Evolutionary conservation across 2,797 vertebrate genomes (phyloP).

Genomic region (Anisognathus igniventris): DNA sequence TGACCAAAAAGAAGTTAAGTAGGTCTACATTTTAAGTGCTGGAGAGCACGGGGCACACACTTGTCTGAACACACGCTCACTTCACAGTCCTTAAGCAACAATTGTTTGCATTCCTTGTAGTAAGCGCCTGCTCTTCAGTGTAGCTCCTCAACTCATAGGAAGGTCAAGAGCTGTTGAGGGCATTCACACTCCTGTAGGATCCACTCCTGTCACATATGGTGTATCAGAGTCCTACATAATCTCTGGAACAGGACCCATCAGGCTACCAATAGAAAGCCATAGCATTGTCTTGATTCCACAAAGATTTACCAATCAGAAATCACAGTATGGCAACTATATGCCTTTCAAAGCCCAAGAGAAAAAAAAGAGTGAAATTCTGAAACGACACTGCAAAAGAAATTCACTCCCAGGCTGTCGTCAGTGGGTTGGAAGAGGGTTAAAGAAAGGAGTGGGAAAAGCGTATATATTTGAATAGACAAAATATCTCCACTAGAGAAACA

Average conservation of each 20-base stretch:
- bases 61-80: neutral
- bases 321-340: neutral
- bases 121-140: neutral
- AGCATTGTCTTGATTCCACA: neutral
- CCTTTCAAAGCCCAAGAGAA: neutral
- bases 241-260: neutral
- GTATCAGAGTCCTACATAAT: neutral
- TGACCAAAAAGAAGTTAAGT: neutral
- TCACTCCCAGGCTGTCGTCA: fast-evolving
- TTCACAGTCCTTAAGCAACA: neutral
- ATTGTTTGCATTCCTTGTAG: constrained; percentile 3
- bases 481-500: constrained; percentile 20
- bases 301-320: neutral
- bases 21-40: neutral
- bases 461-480: constrained; percentile 22
- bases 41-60: neutral
- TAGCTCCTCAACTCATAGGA: neutral
- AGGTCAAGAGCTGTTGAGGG: constrained; percentile 39
- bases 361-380: neutral
- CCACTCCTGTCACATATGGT: neutral
- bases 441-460: neutral
- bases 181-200: neutral
- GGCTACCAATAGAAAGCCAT: neutral
- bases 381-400: neutral
- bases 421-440: neutral